phyloP scores from a whole-genome alignment of 2,888 invertebrate species.

The Harpagoxenus sublaevis region DNA sequence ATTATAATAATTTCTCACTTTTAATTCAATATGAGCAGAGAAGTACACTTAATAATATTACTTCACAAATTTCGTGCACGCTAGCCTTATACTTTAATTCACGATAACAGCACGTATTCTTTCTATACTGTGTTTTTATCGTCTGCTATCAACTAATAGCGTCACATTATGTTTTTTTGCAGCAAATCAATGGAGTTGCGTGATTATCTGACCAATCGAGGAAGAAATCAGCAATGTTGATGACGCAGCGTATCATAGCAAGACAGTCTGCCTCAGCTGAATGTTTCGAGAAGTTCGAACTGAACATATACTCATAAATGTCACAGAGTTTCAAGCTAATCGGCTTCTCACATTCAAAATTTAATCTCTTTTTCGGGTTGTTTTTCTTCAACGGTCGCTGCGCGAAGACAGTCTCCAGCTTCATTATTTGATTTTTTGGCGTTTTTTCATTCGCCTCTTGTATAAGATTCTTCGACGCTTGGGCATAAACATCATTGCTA shows the following conservation, averaged over 20 bases:
- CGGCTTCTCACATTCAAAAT: constrained; percentile 61
- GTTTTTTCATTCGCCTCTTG: constrained; percentile 87
- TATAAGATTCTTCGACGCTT: constrained; percentile 60
- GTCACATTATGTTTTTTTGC: constrained; percentile 37
- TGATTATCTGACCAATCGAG: constrained; percentile 87
- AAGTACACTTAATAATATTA: not conserved
- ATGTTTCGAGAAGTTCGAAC: constrained; percentile 87
- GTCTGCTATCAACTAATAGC: not conserved
- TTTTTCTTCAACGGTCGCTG: constrained; percentile 35
- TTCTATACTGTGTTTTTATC: not conserved
- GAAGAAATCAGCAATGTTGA: constrained; percentile 88
- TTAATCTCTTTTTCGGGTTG: constrained; percentile 56
- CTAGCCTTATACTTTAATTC: not conserved
- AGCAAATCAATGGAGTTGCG: constrained; percentile 81
- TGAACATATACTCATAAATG: constrained; percentile 88
- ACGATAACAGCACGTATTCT: not conserved
- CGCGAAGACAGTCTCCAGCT: not conserved
- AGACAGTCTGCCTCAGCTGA: constrained; percentile 91
- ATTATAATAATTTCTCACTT: not conserved
- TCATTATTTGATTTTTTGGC: constrained; percentile 84
- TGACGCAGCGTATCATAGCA: constrained; percentile 89
- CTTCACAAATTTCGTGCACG: not conserved
- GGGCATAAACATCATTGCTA: no score
- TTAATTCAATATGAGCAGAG: not conserved
- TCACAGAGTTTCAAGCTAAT: constrained; percentile 87